Conservation (phyloP, 2,113 vertebrate species). For the Monopterus albus region DNA sequence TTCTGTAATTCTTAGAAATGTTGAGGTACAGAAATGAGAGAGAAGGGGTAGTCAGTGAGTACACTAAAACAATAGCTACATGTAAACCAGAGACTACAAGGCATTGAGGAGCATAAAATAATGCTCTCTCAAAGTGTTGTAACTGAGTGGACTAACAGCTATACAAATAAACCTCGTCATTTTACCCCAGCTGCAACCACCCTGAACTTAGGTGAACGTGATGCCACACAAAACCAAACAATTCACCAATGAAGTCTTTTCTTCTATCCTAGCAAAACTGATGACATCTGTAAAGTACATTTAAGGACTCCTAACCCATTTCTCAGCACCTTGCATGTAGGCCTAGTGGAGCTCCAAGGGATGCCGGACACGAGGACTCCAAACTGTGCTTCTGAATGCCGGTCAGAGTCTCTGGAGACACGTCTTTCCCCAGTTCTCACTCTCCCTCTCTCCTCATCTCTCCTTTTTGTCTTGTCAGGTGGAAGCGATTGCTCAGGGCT, state of each 20-base stretch:
- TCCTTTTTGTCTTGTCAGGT: slow-evolving; percentile 53
- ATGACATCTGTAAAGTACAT: neutral
- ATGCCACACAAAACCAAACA: neutral
- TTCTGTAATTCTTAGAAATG: neutral
- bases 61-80: too few relatives aligned
- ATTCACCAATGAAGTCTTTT: too few relatives aligned
- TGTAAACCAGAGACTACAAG: too few relatives aligned
- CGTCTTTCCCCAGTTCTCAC: slow-evolving; percentile 35
- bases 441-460: slow-evolving; percentile 31
- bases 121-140: too few relatives aligned
- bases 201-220: neutral
- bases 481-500: slow-evolving; percentile 67
- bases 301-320: neutral
- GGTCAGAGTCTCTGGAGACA: slow-evolving; percentile 53
- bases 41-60: too few relatives aligned
- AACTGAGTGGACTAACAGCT: too few relatives aligned
- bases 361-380: slow-evolving; percentile 33
- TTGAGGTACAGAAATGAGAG: too few relatives aligned
- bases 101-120: too few relatives aligned
- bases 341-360: slow-evolving; percentile 26
- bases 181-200: too few relatives aligned
- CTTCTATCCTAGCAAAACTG: neutral
- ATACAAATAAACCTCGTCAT: too few relatives aligned
- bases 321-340: slow-evolving; percentile 31
- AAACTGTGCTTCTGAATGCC: slow-evolving; percentile 55